Base-by-base conservation (phyloP, 1,140 invertebrate species). In the Papilio xuthus region DNA sequence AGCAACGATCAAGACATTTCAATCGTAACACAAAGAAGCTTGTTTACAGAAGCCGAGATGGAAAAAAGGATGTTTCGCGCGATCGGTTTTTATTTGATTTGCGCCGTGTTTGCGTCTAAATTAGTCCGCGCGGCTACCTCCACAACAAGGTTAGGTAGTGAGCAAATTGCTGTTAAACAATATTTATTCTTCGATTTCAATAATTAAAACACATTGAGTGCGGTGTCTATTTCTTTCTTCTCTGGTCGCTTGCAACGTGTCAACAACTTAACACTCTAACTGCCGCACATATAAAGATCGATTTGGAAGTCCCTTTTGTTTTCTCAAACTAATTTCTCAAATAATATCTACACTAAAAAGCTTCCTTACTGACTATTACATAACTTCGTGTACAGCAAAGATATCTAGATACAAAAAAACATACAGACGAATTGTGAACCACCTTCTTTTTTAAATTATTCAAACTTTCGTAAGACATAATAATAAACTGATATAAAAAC, bases 11-110 rank as follows among this genome's bases (percentile, higher is more conserved):
- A 92, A 92, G 56, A 82, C n/a, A 0, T 10, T 9, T 70, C 4
- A 3, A 18, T 53, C 80, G n/a, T 20, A n/a, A 50, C 87, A 81
- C 69, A 85, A 63, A 81, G 80, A 78, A 86, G 89, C 84, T 86
- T 92, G 90, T 93, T 93, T 92, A 86, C 87, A 87, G 87, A 89
- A 87, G 86, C 80, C 86, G 92, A 91, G 89, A 91, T 90, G 90
- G 90, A 93, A 93, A 93, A 93, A 93, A 93, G 90, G 89, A 90
- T 92, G 91, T 92, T 92, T 86, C 91, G 88, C 82, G 86, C 89
- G 92, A 93, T 93, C 92, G 91, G 90, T 85, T 90, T 93, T 93
- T 93, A 93, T 93, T 93, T 92, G 91, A 93, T 93, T 93, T 89
- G 81, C 82, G 80, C 86, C 84, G 86, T 93, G 90, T 93, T 93